phyloP scores from a whole-genome alignment of 30 jellyfish, hydroid and myxozoan genomes.

The Calvadosia cruxmelitensis region DNA sequence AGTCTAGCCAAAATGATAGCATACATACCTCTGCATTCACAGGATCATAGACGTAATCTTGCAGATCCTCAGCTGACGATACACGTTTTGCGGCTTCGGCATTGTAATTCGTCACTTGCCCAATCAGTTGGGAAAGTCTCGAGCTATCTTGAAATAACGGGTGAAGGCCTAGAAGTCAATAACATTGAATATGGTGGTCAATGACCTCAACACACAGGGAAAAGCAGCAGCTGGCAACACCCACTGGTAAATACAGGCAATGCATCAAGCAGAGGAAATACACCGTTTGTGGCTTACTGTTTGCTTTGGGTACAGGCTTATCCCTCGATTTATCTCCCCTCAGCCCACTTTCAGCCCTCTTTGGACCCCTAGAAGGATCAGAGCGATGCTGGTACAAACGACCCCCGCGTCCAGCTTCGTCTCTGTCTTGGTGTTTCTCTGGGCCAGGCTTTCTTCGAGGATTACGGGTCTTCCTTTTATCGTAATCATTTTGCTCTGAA shows the following conservation, averaged over 20 bases:
- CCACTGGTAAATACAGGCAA: too few species aligned
- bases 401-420: background rate
- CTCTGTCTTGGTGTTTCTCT: background rate
- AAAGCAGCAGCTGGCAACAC: too few species aligned
- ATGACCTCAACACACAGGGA: too few species aligned
- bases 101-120: conserved; percentile 47
- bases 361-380: background rate
- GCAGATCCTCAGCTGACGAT: conserved; percentile 42
- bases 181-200: too few species aligned
- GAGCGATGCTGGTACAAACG: background rate
- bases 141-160: conserved; percentile 79
- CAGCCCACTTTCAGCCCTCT: background rate
- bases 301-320: background rate
- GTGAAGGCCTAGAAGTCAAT: conserved; percentile 59
- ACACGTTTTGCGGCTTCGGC: conserved; percentile 45
- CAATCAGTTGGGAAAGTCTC: conserved; percentile 61
- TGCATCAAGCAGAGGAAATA: too few species aligned
- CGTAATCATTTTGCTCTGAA: background rate
- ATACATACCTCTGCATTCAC: conserved; percentile 61
- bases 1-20: too few species aligned
- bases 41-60: conserved; percentile 54
- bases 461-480: background rate
- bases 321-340: background rate
- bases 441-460: background rate
- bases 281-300: background rate